Conservation (phyloP, 2,113 vertebrate species). For the Lepus americanus region DNA sequence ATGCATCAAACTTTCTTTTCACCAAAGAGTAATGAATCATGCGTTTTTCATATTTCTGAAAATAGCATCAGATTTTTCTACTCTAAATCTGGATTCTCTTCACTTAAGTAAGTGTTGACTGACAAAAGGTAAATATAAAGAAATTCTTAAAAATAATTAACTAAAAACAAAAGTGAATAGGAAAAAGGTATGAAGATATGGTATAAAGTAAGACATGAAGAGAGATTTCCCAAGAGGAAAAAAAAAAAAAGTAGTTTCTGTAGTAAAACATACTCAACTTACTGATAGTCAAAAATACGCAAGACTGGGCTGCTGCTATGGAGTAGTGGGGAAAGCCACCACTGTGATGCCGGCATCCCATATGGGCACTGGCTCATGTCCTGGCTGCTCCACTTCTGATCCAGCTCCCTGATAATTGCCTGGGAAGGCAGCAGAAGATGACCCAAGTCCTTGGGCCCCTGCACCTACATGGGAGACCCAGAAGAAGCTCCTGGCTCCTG, state of each 20-base stretch:
- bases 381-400: too few relatives aligned
- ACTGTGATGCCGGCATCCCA: too few relatives aligned
- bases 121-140: constrained; percentile 36
- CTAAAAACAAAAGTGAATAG: not conserved
- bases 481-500: too few relatives aligned
- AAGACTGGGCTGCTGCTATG: not conserved
- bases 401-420: too few relatives aligned
- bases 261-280: constrained; percentile 24
- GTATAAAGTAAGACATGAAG: not conserved
- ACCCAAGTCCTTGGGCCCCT: too few relatives aligned
- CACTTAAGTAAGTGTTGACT: not conserved
- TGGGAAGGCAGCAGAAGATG: too few relatives aligned
- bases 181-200: not conserved
- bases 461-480: too few relatives aligned
- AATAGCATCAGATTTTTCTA: constrained; percentile 34
- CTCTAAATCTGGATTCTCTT: constrained; percentile 42
- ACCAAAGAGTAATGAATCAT: constrained; percentile 2
- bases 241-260: not conserved
- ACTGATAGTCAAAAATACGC: not conserved
- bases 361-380: too few relatives aligned
- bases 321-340: too few relatives aligned
- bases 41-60: constrained; percentile 23
- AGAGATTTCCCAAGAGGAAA: not conserved
- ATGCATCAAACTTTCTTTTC: constrained; percentile 36
- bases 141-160: not conserved